phyloP scores from a whole-genome alignment of 1,140 invertebrate genomes.

The Gryon sp. region DNA sequence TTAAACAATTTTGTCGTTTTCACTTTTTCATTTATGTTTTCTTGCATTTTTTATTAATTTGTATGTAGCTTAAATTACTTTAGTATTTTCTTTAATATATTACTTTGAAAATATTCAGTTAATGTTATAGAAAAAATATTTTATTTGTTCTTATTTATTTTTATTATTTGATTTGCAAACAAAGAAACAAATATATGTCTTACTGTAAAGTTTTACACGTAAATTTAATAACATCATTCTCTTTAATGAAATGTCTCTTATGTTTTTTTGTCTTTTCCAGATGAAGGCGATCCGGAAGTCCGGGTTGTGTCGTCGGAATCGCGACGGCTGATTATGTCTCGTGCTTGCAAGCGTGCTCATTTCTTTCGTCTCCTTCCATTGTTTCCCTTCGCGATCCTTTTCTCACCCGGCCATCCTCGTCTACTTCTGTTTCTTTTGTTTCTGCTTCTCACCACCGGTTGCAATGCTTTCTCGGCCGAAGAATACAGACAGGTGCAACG shows the following conservation, averaged over 20 bases:
- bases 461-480: constrained; percentile 53
- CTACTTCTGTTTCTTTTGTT: constrained; percentile 56
- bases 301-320: constrained; percentile 69
- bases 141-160: too few species aligned
- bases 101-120: too few species aligned
- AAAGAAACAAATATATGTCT: too few species aligned
- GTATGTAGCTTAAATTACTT: too few species aligned
- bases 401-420: constrained; percentile 56
- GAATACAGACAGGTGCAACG: constrained; percentile 39
- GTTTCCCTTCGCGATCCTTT: constrained; percentile 64
- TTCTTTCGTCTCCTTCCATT: constrained; percentile 72
- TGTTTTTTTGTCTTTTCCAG: constrained; percentile 67
- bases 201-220: too few species aligned
- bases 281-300: constrained; percentile 68
- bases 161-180: too few species aligned
- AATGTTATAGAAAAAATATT: too few species aligned
- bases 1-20: too few species aligned
- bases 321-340: constrained; percentile 77
- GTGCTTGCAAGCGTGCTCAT: constrained; percentile 65
- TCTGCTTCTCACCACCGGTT: constrained; percentile 58
- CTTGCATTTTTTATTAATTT: too few species aligned
- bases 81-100: too few species aligned
- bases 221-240: background rate
- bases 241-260: constrained; percentile 19
- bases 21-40: too few species aligned